Percentiles rank a stretch among this genome's conserved stretches.
phyloP scores from a whole-genome alignment of 1,140 invertebrate species.

The Philaenus spumarius region DNA sequence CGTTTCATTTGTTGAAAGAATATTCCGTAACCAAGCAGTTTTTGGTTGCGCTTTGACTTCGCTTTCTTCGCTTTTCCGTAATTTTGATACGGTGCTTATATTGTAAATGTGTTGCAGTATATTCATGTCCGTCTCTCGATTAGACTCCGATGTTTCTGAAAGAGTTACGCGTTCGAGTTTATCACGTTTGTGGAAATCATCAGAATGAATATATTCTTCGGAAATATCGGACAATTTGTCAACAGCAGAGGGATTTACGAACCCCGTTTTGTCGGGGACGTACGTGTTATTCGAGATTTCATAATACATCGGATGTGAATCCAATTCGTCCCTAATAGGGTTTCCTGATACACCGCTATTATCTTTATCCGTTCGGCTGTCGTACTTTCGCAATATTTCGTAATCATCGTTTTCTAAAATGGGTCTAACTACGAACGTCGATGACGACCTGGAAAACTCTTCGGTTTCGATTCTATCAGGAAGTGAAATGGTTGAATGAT shows the following conservation, averaged over 20 bases:
- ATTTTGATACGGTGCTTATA: neutral
- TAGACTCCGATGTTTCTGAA: neutral
- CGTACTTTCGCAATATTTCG: neutral
- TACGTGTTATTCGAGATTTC: neutral
- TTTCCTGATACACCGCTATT: neutral
- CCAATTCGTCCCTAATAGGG: neutral
- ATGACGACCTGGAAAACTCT: neutral
- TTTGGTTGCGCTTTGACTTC: neutral
- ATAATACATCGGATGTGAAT: neutral
- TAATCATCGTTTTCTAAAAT: neutral
- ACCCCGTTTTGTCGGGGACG: no score
- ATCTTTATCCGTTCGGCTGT: neutral
- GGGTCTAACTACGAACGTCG: constrained; percentile 1
- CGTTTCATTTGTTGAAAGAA: neutral
- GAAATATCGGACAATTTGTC: constrained; percentile 10
- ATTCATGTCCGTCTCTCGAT: neutral
- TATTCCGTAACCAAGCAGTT: constrained; percentile 7
- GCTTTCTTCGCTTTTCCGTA: neutral
- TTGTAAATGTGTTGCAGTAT: constrained; percentile 4
- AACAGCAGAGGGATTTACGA: neutral
- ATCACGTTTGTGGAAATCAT: neutral
- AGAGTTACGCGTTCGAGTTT: neutral
- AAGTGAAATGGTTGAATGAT: neutral
- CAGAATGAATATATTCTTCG: neutral
- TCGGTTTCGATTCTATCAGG: neutral